Evolutionary conservation across 2,888 invertebrate genomes (phyloP).

Genomic region (Mimumesa dahlbomi): DNA sequence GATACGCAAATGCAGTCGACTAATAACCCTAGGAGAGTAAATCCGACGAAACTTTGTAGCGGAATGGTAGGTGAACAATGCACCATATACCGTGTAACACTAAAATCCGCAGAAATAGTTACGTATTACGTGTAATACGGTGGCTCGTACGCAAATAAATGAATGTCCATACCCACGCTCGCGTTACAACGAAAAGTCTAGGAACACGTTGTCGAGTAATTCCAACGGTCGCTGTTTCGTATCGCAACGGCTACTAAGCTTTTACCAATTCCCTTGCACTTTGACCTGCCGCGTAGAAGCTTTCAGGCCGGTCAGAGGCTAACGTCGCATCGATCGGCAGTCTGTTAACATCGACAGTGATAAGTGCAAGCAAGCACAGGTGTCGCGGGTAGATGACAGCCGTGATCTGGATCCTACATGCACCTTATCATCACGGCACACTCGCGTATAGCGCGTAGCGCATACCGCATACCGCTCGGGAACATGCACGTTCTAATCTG

Average conservation of each 20-base stretch:
- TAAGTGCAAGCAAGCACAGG: constrained; percentile 44
- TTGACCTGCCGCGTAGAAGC: too few relatives aligned
- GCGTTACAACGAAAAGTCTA: too few relatives aligned
- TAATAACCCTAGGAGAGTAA: constrained; percentile 43
- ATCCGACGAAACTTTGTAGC: constrained; percentile 37
- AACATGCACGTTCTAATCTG: constrained; percentile 71
- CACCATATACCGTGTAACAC: constrained; percentile 28
- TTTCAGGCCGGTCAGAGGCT: neutral
- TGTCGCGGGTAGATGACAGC: constrained; percentile 51
- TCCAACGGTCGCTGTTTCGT: too few relatives aligned
- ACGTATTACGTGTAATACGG: too few relatives aligned
- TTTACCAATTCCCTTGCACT: too few relatives aligned
- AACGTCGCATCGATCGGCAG: neutral
- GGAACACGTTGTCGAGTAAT: too few relatives aligned
- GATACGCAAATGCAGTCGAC: constrained; percentile 27
- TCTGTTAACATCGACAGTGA: constrained; percentile 15
- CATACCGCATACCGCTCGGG: constrained; percentile 44
- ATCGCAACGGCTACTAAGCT: too few relatives aligned
- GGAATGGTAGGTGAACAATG: constrained; percentile 42
- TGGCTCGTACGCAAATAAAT: too few relatives aligned
- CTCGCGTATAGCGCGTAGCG: constrained; percentile 45
- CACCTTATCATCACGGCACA: constrained; percentile 68
- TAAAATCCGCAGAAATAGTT: constrained; percentile 35
- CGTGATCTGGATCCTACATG: constrained; percentile 58
- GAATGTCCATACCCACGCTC: too few relatives aligned